Evolutionary conservation across 2,113 vertebrate genomes (phyloP), one percentile per base, ranked within the genome.

Genomic region (Sander lucioperca): DNA sequence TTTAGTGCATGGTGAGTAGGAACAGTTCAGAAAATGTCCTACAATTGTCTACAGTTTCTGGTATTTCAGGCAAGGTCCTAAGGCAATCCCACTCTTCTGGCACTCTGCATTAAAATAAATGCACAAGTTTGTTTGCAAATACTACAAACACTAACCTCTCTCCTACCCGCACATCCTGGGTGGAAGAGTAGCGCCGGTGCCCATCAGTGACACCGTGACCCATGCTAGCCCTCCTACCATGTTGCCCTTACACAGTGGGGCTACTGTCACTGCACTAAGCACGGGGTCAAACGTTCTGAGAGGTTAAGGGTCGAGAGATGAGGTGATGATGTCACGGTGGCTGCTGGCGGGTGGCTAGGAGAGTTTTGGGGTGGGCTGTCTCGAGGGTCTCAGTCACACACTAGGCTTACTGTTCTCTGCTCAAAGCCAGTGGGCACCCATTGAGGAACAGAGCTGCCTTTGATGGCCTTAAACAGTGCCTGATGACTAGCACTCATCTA

Each of bases 401-500:
- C 89, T 87, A n/a, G 80, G 59, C 84, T 85, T 67, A 93, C 88
- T 95, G 93, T 95, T 94, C 86, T 93, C 86, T 15, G 47, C 78
- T 91, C 65, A 79, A 87, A 89, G 93, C 91, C 91, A 93, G 85
- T 92, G 92, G 93, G 92, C 89, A 92, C 80, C 87, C 90, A 88
- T 78, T 56, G 39, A 48, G 86, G 90, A 91, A 95, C 93, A 95
- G 88, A 89, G 88, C 83, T 77, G 69, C 86, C 93, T 94, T 95
- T 95, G 93, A 95, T 92, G 90, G 63, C 83, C 88, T 93, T 95
- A 94, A 95, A 95, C 92, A 91, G 89, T 59, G 91, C 90, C 92
- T 92, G 94, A 93, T 95, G 94, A 93, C 91, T 93, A 61, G 56
- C 84, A 80, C 81, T 94, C 90, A 90, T 91, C 91, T 91, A 93